Evolutionary conservation across 2,797 vertebrate species (phyloP).

Genomic region (Lacerta agilis): DNA sequence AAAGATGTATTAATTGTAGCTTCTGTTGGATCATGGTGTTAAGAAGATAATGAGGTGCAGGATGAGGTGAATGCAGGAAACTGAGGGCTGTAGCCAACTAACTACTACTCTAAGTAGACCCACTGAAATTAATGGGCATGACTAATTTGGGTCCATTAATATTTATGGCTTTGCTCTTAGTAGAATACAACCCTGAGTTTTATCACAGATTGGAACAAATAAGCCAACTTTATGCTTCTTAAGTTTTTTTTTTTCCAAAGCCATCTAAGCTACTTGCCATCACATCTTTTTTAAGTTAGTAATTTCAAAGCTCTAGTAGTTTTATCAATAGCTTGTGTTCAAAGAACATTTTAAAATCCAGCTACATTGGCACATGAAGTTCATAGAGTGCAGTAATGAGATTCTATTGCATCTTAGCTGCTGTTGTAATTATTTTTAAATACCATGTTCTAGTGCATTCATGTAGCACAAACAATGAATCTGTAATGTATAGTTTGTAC

Average conservation of each 20-base stretch:
- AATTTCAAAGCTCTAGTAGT: not conserved
- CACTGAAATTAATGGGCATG: too few relatives aligned
- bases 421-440: constrained; percentile 33
- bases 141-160: too few relatives aligned
- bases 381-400: not conserved
- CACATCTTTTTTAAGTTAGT: not conserved
- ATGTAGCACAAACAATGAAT: not conserved
- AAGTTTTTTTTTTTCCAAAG: too few relatives aligned
- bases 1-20: not conserved
- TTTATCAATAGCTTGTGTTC: not conserved
- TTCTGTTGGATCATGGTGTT: too few relatives aligned
- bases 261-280: not conserved
- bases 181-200: too few relatives aligned
- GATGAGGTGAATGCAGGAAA: too few relatives aligned
- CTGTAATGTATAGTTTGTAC: not conserved
- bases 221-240: not conserved
- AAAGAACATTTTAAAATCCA: not conserved
- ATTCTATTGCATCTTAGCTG: constrained; percentile 4
- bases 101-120: too few relatives aligned
- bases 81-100: too few relatives aligned
- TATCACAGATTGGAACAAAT: not conserved
- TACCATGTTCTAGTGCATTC: not conserved
- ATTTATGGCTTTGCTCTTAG: too few relatives aligned
- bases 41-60: not conserved
- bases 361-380: not conserved